A percentile compares a stretch with the other conserved stretches of the same genome.
These are phyloP conservation scores for Cromileptes altivelis DNA, from an alignment of 2,113 vertebrate genomes.

Conservation along the genomic window DNA sequence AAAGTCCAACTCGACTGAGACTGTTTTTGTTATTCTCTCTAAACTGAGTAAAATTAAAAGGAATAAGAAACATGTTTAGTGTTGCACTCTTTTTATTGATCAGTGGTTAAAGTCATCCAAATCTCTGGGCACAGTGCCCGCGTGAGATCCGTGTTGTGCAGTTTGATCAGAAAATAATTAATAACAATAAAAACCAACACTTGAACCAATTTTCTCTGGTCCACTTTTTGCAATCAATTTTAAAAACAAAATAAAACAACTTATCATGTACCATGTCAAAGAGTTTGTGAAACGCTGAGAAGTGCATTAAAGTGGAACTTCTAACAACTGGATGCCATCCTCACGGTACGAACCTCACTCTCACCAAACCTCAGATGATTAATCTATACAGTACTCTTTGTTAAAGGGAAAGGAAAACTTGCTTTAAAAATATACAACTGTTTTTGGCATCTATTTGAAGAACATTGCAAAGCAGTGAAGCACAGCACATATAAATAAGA, in stretches of 20 bases:
- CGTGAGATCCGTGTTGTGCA: constrained; percentile 83
- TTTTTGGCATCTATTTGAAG: constrained; percentile 73
- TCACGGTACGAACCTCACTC: constrained; percentile 25
- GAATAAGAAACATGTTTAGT: constrained; percentile 74
- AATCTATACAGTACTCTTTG: constrained; percentile 59
- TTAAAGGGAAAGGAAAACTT: constrained; percentile 41
- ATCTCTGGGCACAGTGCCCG: constrained; percentile 71
- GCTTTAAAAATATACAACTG: constrained; percentile 45
- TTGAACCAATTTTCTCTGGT: constrained; percentile 72
- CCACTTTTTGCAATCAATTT: constrained; percentile 61
- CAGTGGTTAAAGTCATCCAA: constrained; percentile 86
- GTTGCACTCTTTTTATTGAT: constrained; percentile 87
- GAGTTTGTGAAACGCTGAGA: constrained; percentile 69
- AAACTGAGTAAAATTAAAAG: constrained; percentile 48
- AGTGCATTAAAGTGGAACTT: constrained; percentile 75
- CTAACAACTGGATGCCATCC: constrained; percentile 41
- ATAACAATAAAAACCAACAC: constrained; percentile 75
- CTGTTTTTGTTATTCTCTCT: constrained; percentile 1
- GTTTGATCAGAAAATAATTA: constrained; percentile 82
- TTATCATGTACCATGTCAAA: constrained; percentile 80
- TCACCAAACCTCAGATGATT: constrained; percentile 32
- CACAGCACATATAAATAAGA: constrained; percentile 68
- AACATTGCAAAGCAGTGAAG: constrained; percentile 69
- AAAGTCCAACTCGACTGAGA: background rate
- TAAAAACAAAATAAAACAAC: constrained; percentile 72